Percentiles rank a stretch among this genome's conserved stretches.
phyloP scores from a whole-genome alignment of 2,888 invertebrate species.

The Spodoptera exigua region DNA sequence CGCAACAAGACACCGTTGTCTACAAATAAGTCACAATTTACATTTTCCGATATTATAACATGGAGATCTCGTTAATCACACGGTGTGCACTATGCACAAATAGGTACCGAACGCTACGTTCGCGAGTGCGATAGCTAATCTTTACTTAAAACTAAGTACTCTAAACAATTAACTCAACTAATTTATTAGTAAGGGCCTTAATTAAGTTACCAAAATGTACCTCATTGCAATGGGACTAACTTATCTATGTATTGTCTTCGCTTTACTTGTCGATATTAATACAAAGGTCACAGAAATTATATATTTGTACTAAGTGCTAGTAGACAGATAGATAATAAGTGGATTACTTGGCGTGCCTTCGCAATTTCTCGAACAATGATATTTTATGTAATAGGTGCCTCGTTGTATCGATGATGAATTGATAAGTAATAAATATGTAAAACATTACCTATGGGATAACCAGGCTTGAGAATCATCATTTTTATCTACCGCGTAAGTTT shows the following conservation, averaged over 20 bases:
- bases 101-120: too few relatives aligned
- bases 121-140: too few relatives aligned
- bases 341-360: too few relatives aligned
- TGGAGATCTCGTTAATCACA: conserved; percentile 33
- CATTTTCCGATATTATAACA: conserved; percentile 16
- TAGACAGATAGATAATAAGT: too few relatives aligned
- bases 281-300: neutral
- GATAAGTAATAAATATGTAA: too few relatives aligned
- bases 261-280: conserved; percentile 21
- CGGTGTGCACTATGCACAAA: conserved; percentile 1
- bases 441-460: too few relatives aligned
- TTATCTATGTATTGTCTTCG: conserved; percentile 21
- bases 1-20: conserved; percentile 9
- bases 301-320: too few relatives aligned
- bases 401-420: too few relatives aligned
- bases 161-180: conserved; percentile 18
- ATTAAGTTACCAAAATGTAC: conserved; percentile 55
- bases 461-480: too few relatives aligned
- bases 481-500: too few relatives aligned
- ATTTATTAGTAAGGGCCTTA: conserved; percentile 14
- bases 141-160: conserved; percentile 11
- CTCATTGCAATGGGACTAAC: conserved; percentile 38
- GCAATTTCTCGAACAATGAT: too few relatives aligned
- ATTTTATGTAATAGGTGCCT: too few relatives aligned
- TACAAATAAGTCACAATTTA: neutral